Evolutionary conservation across 2,113 vertebrate genomes (phyloP), one percentile per base, ranked within the genome.

Genomic region (Thoracochromis brauschi): DNA sequence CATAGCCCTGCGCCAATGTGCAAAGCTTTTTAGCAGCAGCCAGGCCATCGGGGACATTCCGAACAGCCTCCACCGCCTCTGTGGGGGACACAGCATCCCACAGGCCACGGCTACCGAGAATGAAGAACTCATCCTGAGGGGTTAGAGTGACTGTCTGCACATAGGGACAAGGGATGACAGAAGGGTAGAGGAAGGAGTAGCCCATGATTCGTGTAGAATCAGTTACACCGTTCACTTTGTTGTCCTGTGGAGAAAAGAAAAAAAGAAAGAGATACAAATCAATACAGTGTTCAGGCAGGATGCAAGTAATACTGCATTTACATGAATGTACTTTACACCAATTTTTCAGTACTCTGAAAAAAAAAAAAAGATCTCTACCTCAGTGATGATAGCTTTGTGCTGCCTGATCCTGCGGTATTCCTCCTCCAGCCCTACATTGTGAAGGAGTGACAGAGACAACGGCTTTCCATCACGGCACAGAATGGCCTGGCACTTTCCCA

Each of bases 161-260:
- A 0, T 99, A 97, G 8, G 98, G 99, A 6, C 97, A 97, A 0
- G 99, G 99, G 60, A 99, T 96, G 53, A 99, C 98, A 0, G 97
- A 98, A 1, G 99, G 99, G 93, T 98, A 99, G 16, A 99, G 97
- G 93, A 99, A 99, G 53, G 98, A 98, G 93, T 99, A 99, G 86
- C 99, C 99, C 97, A 99, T 96, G 89, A 99, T 98, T 45, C 99
- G 97, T 0, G 98, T 99, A 7, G 97, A 99, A 91, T 99, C 99
- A 0, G 98, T 99, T 95, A 99, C 98, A 0, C 99, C 99, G 0
- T 99, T 99, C 89, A 99, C 98, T 95, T 99, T 99, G 95, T 98
- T 99, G 42, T 99, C 99, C 99, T 99, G 94, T n/a, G 17, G 53
- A 73, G n/a, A 24, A 40, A 68, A 24, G 21, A 68, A 40, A 71